Percentiles rank a stretch among this genome's conserved stretches.
These are phyloP conservation scores for Pogonocichla stellata DNA, from an alignment of 2,113 vertebrate genomes.

Conservation along the genomic window DNA sequence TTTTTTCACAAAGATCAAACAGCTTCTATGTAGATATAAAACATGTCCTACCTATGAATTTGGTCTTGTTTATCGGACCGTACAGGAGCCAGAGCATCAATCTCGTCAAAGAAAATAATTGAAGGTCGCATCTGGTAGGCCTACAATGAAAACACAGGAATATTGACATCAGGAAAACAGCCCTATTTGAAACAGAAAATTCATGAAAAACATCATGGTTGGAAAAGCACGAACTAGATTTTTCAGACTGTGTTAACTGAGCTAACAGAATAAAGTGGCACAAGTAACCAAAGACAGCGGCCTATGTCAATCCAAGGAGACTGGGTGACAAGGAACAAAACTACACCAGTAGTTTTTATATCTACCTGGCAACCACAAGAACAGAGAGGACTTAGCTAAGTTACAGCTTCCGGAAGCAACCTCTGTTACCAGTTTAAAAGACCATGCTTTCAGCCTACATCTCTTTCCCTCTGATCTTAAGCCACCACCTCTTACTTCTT, in stretches of 20 bases:
- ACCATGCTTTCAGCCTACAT: neutral
- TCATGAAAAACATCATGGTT: neutral
- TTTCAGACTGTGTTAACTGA: neutral
- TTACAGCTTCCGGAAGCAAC: neutral
- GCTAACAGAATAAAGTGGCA: neutral
- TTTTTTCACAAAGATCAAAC: neutral
- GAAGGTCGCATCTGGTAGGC: slow-evolving; percentile 92
- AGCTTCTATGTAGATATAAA: neutral
- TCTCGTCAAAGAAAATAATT: slow-evolving; percentile 96
- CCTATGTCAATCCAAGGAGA: neutral
- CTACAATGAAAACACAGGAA: slow-evolving; percentile 63
- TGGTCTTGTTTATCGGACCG: slow-evolving; percentile 92
- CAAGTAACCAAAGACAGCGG: rapidly evolving
- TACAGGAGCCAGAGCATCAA: slow-evolving; percentile 92
- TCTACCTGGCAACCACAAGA: neutral
- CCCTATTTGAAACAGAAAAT: neutral
- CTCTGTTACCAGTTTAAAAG: neutral
- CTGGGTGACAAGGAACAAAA: neutral
- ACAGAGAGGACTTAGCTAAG: neutral
- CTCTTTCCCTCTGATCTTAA: neutral
- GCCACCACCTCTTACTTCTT: neutral
- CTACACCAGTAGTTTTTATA: neutral
- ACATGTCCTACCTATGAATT: slow-evolving; percentile 84
- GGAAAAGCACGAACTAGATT: neutral
- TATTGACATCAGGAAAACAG: neutral